phyloP scores from a whole-genome alignment of 2,113 vertebrate genomes.

The Heterotis niloticus region DNA sequence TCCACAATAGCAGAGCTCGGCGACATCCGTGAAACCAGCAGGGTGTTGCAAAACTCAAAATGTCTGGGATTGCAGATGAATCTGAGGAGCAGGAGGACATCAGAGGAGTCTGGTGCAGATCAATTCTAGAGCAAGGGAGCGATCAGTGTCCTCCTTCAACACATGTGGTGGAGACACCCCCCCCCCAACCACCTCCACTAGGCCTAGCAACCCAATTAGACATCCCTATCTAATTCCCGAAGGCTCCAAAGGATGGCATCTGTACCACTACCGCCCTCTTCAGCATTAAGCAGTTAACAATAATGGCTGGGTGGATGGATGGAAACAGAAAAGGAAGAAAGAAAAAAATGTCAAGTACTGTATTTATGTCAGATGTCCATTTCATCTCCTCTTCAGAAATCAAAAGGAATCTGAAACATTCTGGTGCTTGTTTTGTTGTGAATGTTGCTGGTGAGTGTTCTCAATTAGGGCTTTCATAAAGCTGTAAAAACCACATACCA shows the following conservation, averaged over 20 bases:
- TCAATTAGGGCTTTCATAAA: neutral
- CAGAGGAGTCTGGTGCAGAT: conserved; percentile 8
- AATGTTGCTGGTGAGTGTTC: neutral
- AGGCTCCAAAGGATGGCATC: no score
- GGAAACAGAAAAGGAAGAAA: neutral
- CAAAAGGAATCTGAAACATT: neutral
- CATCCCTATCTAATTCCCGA: conserved; percentile 7
- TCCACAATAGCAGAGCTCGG: neutral
- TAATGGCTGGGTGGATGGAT: no score
- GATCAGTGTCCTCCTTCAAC: conserved; percentile 18
- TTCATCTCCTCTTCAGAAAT: neutral
- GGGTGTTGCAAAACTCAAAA: neutral
- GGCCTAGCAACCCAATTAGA: neutral
- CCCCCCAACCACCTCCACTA: no score
- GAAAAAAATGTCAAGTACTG: neutral
- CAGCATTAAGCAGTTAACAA: no score
- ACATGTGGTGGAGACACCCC: no score
- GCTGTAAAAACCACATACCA: conserved; percentile 1
- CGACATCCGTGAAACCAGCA: neutral
- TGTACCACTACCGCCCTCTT: no score
- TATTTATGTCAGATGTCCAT: neutral
- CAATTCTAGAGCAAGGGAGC: conserved; percentile 1
- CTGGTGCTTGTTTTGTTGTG: neutral
- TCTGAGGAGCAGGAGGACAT: neutral
- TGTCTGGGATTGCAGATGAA: neutral